Base-by-base conservation (phyloP, 2,113 vertebrate species). In the Pangasianodon gigas region DNA sequence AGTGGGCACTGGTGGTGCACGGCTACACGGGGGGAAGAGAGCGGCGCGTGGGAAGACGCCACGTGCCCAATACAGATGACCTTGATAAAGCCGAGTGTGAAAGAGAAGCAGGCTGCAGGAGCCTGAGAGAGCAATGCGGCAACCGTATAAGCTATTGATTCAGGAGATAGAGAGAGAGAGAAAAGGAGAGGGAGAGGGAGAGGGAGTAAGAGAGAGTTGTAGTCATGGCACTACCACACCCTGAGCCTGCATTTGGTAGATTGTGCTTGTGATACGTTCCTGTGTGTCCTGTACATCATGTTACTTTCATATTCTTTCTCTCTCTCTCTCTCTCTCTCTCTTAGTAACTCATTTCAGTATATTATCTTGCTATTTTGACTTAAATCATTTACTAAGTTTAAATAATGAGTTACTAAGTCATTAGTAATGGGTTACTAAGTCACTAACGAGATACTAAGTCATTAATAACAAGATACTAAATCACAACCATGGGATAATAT, bases 11-110 rank as follows among this genome's bases (percentile, higher is more conserved):
- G 79, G 62, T 80, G 89, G 16, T 52, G 11, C 69, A 44, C 26
- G 10, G 52, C 65, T 32, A 52, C 32, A 52, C 9, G 26, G 48
- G 10, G n/a, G 32, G 21, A 75, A 11, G 46, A 81, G 37, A 24
- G 58, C 13, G 7, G 77, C 52, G 48, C n/a, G 37, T 52, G 91
- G 91, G 62, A 67, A 46, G 86, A 69, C 41, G 62, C 86, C 80
- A 67, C 41, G 65, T 81, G 83, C 52, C 89, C 56, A 83, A 10
- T 62, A 82, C 44, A 77, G 91, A 89, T 92, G 91, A 92, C 91
- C 91, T 92, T 92, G 89, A 92, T 92, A 90, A 92, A 84, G 84
- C 75, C 29, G 26, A 87, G 67, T 80, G 87, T 90, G 87, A 92
- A 90, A 85, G 82, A 87, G 91, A 26, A 89, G 88, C 79, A 91